phyloP scores from a whole-genome alignment of 2,888 invertebrate genomes.

The Drosophila atripex region DNA sequence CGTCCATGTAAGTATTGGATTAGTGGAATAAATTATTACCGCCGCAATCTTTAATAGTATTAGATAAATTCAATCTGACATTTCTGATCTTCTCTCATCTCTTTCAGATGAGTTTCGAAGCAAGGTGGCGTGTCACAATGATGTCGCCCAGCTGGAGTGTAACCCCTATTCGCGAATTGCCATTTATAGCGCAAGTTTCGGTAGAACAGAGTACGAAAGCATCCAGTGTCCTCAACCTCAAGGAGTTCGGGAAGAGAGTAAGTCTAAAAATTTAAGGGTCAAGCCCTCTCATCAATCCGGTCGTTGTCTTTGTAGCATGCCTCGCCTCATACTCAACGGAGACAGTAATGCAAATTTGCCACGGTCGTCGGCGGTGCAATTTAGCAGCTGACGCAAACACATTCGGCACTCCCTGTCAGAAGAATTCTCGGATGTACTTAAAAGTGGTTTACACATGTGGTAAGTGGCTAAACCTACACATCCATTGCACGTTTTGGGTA shows the following conservation, averaged over 20 bases:
- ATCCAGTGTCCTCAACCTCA: slow-evolving; percentile 94
- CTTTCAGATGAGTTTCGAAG: slow-evolving; percentile 95
- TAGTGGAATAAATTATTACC: not conserved
- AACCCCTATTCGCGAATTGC: slow-evolving; percentile 94
- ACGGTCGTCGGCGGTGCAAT: slow-evolving; percentile 92
- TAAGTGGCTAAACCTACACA: slow-evolving; percentile 85
- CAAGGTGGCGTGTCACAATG: slow-evolving; percentile 96
- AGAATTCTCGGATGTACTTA: slow-evolving; percentile 92
- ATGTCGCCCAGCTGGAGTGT: slow-evolving; percentile 94
- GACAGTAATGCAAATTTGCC: slow-evolving; percentile 94
- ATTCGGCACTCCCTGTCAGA: slow-evolving; percentile 92
- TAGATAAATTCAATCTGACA: not conserved
- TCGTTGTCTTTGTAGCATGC: slow-evolving; percentile 87
- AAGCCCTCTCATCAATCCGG: not conserved
- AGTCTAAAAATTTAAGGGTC: slow-evolving; percentile 82
- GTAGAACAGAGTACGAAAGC: slow-evolving; percentile 95
- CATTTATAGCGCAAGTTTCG: slow-evolving; percentile 96
- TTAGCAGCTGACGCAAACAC: slow-evolving; percentile 93
- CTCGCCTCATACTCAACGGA: slow-evolving; percentile 94
- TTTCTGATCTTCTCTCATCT: not conserved
- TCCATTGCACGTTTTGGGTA: not conserved
- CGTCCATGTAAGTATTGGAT: slow-evolving; percentile 94
- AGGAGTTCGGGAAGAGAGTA: slow-evolving; percentile 94
- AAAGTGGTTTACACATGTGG: slow-evolving; percentile 95
- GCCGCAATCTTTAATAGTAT: no score